These are phyloP conservation scores for Minunthozetes semirufus DNA, from an alignment of 2,888 invertebrate genomes.

Conservation along the genomic window DNA sequence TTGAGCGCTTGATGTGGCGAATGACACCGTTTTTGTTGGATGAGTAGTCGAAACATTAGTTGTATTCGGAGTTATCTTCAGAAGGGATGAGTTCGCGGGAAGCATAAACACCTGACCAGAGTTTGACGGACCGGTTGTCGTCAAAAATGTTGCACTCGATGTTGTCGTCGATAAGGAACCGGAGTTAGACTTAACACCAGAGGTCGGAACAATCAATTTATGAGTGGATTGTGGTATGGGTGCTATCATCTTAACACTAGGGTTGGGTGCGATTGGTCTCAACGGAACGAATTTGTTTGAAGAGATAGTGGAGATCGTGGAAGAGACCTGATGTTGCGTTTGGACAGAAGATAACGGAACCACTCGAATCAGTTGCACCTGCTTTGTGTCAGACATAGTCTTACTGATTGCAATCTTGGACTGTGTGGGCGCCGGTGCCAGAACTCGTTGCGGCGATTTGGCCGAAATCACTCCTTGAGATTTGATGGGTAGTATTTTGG, in stretches of 20 bases:
- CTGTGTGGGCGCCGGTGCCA: slow-evolving; percentile 25
- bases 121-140: background rate
- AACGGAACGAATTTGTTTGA: slow-evolving; percentile 13
- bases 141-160: slow-evolving; percentile 14
- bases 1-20: background rate
- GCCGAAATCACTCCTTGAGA: background rate
- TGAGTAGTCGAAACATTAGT: background rate
- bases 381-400: background rate
- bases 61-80: slow-evolving; percentile 17
- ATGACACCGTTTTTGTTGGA: slow-evolving; percentile 20
- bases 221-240: background rate
- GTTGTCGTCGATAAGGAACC: background rate
- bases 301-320: background rate
- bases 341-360: slow-evolving; percentile 4
- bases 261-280: slow-evolving; percentile 27
- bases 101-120: slow-evolving; percentile 16
- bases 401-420: slow-evolving; percentile 22
- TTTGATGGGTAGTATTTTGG: slow-evolving; percentile 13
- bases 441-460: slow-evolving; percentile 15
- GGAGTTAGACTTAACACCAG: background rate
- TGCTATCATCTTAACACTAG: slow-evolving; percentile 3
- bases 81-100: background rate
- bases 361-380: slow-evolving; percentile 5
- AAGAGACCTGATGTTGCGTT: background rate
- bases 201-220: slow-evolving; percentile 18